phyloP scores from a whole-genome alignment of 2,113 vertebrate species.

The Epinephelus fuscoguttatus region DNA sequence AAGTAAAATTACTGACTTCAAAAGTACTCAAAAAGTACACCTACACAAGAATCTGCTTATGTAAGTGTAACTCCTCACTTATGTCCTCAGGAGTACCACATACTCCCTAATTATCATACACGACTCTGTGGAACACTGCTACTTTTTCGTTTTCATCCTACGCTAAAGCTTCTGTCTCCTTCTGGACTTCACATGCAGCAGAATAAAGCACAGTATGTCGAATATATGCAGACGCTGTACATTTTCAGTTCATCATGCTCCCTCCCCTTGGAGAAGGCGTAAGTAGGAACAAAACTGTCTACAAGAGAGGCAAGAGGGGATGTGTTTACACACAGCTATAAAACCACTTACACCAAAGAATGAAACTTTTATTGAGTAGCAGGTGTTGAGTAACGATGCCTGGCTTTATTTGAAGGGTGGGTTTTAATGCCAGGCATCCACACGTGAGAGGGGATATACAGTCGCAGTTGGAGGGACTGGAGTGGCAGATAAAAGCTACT shows the following conservation, averaged over 20 bases:
- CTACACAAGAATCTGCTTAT: conserved; percentile 40
- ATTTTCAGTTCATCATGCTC: neutral
- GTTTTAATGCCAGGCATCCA: neutral
- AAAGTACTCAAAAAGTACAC: conserved; percentile 35
- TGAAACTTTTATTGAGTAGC: conserved; percentile 50
- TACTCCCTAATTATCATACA: conserved; percentile 30
- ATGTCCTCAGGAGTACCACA: conserved; percentile 35
- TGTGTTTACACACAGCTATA: conserved; percentile 39
- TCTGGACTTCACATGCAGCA: conserved; percentile 8
- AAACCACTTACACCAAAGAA: conserved; percentile 35
- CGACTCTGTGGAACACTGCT: neutral
- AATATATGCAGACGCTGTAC: neutral
- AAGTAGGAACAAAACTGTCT: conserved; percentile 17
- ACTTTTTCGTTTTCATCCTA: neutral
- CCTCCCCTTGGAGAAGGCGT: neutral
- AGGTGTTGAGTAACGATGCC: conserved; percentile 15
- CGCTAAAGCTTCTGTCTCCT: neutral
- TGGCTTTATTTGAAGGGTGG: conserved; percentile 12
- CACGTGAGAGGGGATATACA: neutral
- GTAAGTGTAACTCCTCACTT: conserved; percentile 31
- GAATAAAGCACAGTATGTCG: neutral
- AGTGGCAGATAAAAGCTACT: conserved; percentile 1
- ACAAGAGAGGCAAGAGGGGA: neutral
- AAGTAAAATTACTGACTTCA: conserved; percentile 14
- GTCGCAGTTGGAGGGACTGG: neutral